These are phyloP conservation scores for Odontesthes bonariensis DNA, from an alignment of 2,113 vertebrate genomes.

Conservation along the genomic window DNA sequence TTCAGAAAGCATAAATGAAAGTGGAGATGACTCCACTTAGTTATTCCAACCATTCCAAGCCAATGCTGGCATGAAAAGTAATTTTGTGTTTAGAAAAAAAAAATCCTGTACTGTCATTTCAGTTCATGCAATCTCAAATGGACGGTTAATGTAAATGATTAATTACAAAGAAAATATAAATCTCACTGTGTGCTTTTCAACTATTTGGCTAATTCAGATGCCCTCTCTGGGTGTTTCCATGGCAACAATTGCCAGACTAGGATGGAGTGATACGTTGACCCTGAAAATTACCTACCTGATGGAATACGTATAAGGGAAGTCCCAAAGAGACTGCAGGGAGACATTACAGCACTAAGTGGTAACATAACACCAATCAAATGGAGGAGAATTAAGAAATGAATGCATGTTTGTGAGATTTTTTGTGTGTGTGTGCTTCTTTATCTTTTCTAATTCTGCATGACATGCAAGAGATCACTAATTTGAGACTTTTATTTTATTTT, in stretches of 20 bases:
- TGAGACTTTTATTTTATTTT: no score
- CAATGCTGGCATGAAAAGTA: not conserved
- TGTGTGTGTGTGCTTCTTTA: no score
- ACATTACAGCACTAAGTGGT: accelerated
- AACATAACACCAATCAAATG: not conserved
- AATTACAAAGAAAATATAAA: not conserved
- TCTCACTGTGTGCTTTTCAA: constrained; percentile 4
- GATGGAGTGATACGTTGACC: constrained; percentile 34
- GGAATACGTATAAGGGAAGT: constrained; percentile 22
- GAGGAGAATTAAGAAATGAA: no score
- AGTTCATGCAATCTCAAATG: not conserved
- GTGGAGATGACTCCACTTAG: not conserved
- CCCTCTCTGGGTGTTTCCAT: constrained; percentile 52
- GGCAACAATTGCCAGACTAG: constrained; percentile 60
- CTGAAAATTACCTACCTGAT: constrained; percentile 15
- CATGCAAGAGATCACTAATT: no score
- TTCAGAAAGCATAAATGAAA: constrained; percentile 43
- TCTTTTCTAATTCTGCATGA: no score
- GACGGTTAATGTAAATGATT: constrained; percentile 25
- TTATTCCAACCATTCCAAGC: not conserved
- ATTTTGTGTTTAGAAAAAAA: not conserved
- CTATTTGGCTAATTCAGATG: constrained; percentile 15
- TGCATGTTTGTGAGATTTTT: no score
- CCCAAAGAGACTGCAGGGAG: not conserved
- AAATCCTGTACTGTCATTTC: not conserved